phyloP scores from a whole-genome alignment of 1,140 invertebrate genomes.

The Phortica variegata region DNA sequence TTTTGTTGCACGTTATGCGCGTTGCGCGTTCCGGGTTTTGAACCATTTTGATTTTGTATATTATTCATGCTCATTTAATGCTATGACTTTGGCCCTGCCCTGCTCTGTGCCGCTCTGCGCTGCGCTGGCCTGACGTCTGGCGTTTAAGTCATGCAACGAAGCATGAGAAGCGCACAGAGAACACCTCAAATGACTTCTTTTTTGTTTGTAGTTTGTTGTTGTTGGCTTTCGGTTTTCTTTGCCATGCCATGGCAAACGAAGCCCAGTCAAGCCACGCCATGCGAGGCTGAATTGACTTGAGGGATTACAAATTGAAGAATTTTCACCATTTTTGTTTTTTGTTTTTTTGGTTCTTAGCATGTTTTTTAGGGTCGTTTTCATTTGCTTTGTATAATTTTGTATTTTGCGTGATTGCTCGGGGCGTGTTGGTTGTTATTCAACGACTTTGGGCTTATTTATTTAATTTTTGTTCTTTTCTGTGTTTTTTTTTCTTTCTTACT shows the following conservation, averaged over 20 bases:
- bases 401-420: slow-evolving; percentile 53
- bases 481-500: slow-evolving; percentile 5
- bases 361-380: slow-evolving; percentile 39
- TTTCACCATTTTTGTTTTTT: not conserved
- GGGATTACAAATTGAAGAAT: not conserved
- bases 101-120: no score
- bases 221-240: slow-evolving; percentile 1
- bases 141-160: slow-evolving; percentile 15
- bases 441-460: not conserved
- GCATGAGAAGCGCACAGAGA: slow-evolving; percentile 27
- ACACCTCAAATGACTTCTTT: slow-evolving; percentile 48
- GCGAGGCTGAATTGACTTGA: not conserved
- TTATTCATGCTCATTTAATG: no score
- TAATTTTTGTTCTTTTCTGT: slow-evolving; percentile 9
- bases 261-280: slow-evolving; percentile 1
- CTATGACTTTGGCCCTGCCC: no score
- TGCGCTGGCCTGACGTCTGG: no score
- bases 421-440: slow-evolving; percentile 44
- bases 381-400: slow-evolving; percentile 46
- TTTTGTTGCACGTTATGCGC: no score
- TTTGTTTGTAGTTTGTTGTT: slow-evolving; percentile 4
- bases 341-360: slow-evolving; percentile 41
- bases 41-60: no score
- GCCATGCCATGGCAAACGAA: slow-evolving; percentile 1
- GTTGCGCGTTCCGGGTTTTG: no score